Evolutionary conservation across 2,888 invertebrate genomes (phyloP).

Genomic region (Boloria selene): DNA sequence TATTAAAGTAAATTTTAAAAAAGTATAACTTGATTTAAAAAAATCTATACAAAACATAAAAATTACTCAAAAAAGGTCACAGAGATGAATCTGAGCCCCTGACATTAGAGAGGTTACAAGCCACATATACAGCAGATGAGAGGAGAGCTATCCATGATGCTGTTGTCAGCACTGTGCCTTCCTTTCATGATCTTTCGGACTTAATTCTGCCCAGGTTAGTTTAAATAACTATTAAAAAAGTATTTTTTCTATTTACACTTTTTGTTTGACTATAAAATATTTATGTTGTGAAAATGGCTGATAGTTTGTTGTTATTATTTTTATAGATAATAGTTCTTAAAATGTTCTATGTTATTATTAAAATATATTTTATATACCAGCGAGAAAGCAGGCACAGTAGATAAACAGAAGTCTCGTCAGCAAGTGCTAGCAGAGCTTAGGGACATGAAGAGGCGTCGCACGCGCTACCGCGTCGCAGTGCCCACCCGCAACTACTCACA

Average conservation of each 20-base stretch:
- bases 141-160: constrained; percentile 81
- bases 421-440: constrained; percentile 80
- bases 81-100: constrained; percentile 54
- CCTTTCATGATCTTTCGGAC: constrained; percentile 59
- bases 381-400: constrained; percentile 4
- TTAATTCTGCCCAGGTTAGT: constrained; percentile 56
- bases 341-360: background rate
- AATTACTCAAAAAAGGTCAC: constrained; percentile 51
- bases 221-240: background rate
- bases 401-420: constrained; percentile 54
- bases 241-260: too few relatives aligned
- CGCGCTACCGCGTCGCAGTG: constrained; percentile 82
- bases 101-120: constrained; percentile 60
- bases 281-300: too few relatives aligned
- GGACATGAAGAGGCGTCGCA: constrained; percentile 82
- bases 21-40: background rate
- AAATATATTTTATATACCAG: constrained; percentile 2
- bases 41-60: too few relatives aligned
- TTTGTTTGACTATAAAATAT: too few relatives aligned
- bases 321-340: too few relatives aligned
- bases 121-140: constrained; percentile 78
- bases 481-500: constrained; percentile 82
- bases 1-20: background rate
- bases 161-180: constrained; percentile 64
- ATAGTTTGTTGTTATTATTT: too few relatives aligned